phyloP scores from a whole-genome alignment of 2,113 vertebrate genomes.

The Argyrosomus japonicus region DNA sequence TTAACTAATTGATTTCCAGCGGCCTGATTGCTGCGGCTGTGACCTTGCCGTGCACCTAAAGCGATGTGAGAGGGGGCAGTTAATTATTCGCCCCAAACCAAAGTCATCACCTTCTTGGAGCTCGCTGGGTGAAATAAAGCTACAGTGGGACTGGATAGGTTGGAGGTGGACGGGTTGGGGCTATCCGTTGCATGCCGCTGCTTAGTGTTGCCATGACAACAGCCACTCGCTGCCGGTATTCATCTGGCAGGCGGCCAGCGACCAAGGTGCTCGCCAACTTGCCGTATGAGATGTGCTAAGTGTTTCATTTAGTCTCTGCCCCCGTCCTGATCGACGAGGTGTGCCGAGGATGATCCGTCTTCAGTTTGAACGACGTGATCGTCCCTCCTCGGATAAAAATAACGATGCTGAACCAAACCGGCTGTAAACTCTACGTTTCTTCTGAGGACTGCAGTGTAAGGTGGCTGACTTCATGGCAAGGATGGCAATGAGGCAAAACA shows the following conservation, averaged over 20 bases:
- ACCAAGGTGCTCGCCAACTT: constrained; percentile 63
- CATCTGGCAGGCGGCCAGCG: constrained; percentile 53
- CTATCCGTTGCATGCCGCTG: constrained; percentile 42
- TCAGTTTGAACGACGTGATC: background rate
- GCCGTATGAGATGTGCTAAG: constrained; percentile 50
- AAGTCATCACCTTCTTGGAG: constrained; percentile 26
- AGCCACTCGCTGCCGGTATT: constrained; percentile 41
- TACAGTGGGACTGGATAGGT: constrained; percentile 11
- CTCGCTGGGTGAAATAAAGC: constrained; percentile 37
- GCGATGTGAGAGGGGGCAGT: background rate
- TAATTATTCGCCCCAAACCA: constrained; percentile 40
- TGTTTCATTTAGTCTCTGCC: constrained; percentile 55
- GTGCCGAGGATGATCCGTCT: background rate
- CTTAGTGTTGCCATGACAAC: constrained; percentile 74
- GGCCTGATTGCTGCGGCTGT: background rate
- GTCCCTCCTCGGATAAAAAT: background rate
- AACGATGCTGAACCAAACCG: background rate
- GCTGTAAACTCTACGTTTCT: background rate
- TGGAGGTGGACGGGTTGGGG: background rate
- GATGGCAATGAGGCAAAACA: background rate
- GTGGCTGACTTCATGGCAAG: background rate
- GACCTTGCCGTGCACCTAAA: background rate
- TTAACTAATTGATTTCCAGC: constrained; percentile 2
- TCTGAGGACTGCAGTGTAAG: background rate
- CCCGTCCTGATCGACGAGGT: constrained; percentile 2